Base-by-base conservation (phyloP, 30 jellyfish, hydroid and myxozoan species). In the Cassiopea xamachana region DNA sequence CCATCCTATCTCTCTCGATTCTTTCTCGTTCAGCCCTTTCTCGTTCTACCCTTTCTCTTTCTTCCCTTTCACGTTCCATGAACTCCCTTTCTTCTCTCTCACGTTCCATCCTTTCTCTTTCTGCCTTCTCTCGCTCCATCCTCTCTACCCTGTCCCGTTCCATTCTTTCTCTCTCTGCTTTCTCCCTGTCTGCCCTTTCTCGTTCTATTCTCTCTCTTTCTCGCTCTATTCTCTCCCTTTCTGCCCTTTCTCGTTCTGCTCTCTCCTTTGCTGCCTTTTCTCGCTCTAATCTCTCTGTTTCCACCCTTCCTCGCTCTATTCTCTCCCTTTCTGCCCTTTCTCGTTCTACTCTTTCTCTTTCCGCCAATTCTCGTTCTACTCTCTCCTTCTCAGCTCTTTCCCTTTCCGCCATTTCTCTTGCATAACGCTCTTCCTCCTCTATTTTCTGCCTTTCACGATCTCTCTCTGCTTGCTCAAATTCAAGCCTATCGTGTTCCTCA, bases 401-500 rank as follows among this genome's bases (percentile, higher is more conserved):
- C 49, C 55, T 82, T 19, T 82, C 92, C 0, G 79, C 86, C 47
- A 74, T 39, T 49, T 82, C 91, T 19, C 43, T 47, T 27, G 47
- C 74, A 12, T 49, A 79, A 8, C 87, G 77, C 12, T 80, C 73
- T 67, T 73, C 93, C 47, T 85, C 60, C 67, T 85, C 87, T 48
- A 48, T 13, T 83, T 51, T 39, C 69, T 83, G 92, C 19, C 68
- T 82, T 27, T 43, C 73, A 62, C 48, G 92, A 59, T 85, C 93
- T 43, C 75, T 60, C 43, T 27, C 39, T 27, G 39, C 39, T 27
- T 60, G 69, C 16, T 85, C 87, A 43, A 55, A 68, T 18, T 83
- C 91, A 70, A 82, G 73, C 58, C 91, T 70, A 44, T 84, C 92
- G 51, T 84, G 70, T 43, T 84, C 92, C 55, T 84, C 92, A 9